Evolutionary conservation across 2,888 invertebrate species (phyloP), one percentile per base, ranked within the genome.

Genomic region (Notodonta dromedarius): DNA sequence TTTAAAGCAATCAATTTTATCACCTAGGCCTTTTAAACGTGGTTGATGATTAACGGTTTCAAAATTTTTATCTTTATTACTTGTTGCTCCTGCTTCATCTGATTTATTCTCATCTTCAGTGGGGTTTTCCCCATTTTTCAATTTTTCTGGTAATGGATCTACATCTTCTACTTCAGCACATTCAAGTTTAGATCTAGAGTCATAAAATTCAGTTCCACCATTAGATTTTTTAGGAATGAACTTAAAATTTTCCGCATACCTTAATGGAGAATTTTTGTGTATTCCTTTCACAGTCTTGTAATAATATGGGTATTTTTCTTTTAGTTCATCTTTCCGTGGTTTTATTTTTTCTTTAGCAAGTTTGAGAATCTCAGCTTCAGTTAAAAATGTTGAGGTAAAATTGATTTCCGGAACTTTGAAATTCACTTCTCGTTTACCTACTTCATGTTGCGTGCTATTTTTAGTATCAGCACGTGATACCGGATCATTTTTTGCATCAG

Each of bases 1-100:
- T 84, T 96, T 96, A 40, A 96, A 94, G 77, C 97, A 97, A 69
- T 96, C 95, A 24, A 97, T 95, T 89, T 96, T 96, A 69, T 96
- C 95, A 0, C 96, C 97, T 32, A 97, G 86, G 2, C 95, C 95
- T 65, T 87, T 87, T 0, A 97, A 85, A 61, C 96, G 92, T 0
- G 94, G 94, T 59, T 85, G 83, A 69, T 92, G 80, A 67, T 89
- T 87, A 13, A 72, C 61, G 55, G 78, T 73, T 39, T 86, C 79
- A 65, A 84, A 85, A 62, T 83, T 70, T 52, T 78, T 74, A 73
- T 86, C 66, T 71, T 77, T 79, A 60, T 86, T 81, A n/a, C 71
- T 72, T 56, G 75, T 60, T 9, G 73, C 70, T 16, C 74, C 71
- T 16, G 79, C 73, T 12, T 81, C 73, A 4, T 80, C 78, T 44